A percentile compares a stretch with the other conserved stretches of the same genome.
Evolutionary conservation across 2,888 invertebrate species (phyloP).

Genomic region (Acanthosepion lycidas): DNA sequence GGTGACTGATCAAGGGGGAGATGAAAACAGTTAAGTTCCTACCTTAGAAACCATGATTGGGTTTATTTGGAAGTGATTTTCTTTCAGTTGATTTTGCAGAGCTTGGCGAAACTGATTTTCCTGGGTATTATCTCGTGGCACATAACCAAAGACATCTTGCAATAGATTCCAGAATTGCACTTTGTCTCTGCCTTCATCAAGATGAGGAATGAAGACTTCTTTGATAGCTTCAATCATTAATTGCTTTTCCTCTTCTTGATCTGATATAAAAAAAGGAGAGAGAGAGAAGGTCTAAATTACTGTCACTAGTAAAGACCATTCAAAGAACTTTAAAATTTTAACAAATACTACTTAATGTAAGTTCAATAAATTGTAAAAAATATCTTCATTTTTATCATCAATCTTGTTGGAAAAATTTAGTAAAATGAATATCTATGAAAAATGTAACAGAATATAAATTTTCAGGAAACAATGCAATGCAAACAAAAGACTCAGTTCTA

Average conservation of each 20-base stretch:
- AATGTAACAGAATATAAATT: no score
- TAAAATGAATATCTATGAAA: no score
- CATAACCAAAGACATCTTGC: slow-evolving; percentile 64
- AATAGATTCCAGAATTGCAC: slow-evolving; percentile 60
- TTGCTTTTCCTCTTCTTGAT: slow-evolving; percentile 62
- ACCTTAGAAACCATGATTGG: slow-evolving; percentile 68
- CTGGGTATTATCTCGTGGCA: slow-evolving; percentile 59
- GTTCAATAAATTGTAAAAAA: background rate
- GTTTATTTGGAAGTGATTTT: slow-evolving; percentile 65
- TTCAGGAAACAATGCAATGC: no score
- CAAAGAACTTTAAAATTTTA: background rate
- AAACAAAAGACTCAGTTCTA: no score
- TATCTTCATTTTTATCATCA: background rate
- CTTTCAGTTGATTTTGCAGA: slow-evolving; percentile 68
- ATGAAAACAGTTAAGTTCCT: background rate
- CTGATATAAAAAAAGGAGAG: background rate
- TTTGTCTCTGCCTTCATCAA: slow-evolving; percentile 63
- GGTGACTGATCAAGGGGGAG: background rate
- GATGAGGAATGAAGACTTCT: slow-evolving; percentile 58
- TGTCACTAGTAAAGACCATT: background rate
- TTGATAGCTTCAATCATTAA: slow-evolving; percentile 65
- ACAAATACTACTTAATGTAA: background rate
- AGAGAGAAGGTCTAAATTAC: background rate
- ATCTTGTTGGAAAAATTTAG: background rate
- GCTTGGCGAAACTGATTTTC: slow-evolving; percentile 63